Evolutionary conservation across 2,797 vertebrate genomes (phyloP).

Genomic region (Spinibarbus caldwelli): DNA sequence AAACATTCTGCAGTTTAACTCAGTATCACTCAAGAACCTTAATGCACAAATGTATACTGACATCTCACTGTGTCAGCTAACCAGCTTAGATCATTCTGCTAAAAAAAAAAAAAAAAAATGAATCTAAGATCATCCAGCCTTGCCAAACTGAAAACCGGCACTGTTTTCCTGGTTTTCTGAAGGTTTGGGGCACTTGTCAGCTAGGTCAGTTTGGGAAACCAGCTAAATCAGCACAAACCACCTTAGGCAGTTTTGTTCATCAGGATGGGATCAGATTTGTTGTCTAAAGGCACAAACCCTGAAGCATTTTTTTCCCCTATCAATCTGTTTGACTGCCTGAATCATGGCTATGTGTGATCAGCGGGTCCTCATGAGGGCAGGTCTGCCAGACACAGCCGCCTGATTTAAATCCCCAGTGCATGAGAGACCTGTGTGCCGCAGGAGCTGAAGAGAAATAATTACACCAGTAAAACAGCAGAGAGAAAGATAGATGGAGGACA

Average conservation of each 20-base stretch:
- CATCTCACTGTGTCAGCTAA: background rate
- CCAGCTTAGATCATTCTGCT: background rate
- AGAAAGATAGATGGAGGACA: conserved; percentile 1
- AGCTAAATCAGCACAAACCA: background rate
- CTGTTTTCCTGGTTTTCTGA: background rate
- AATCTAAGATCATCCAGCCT: background rate
- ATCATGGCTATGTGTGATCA: background rate
- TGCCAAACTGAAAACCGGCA: background rate
- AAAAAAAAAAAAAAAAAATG: background rate
- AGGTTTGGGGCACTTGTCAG: background rate
- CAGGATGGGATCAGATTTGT: background rate
- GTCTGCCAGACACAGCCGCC: background rate
- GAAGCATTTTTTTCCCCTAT: background rate
- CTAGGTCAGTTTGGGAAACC: background rate
- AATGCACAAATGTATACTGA: background rate
- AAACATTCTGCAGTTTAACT: background rate
- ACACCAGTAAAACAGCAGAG: conserved; percentile 16
- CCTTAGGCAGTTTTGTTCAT: background rate
- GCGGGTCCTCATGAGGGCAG: background rate
- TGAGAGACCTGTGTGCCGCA: background rate
- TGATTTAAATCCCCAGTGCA: conserved; percentile 23
- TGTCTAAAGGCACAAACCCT: background rate
- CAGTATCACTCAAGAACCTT: background rate
- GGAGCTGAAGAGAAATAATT: conserved; percentile 28
- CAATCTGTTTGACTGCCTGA: background rate